These are phyloP conservation scores for Perizoma affinitatum DNA, from an alignment of 2,888 invertebrate genomes.

Conservation along the genomic window DNA sequence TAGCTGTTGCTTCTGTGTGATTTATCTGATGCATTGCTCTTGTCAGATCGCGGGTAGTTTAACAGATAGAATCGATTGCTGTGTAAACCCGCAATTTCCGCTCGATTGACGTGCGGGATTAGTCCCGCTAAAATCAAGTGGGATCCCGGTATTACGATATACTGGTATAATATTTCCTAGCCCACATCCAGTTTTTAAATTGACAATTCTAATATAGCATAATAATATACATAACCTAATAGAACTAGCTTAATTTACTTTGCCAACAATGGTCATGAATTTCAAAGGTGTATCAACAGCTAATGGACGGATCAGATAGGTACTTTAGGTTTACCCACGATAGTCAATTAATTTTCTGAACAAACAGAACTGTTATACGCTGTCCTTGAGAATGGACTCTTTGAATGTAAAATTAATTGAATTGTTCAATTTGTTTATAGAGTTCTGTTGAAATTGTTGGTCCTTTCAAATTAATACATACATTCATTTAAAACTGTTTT, in stretches of 20 bases:
- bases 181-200: background rate
- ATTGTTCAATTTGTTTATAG: background rate
- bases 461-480: no score
- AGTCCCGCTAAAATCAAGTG: no score
- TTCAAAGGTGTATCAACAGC: slow-evolving; percentile 25
- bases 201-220: background rate
- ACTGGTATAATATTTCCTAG: background rate
- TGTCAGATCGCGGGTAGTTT: no score
- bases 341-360: slow-evolving; percentile 37
- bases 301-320: slow-evolving; percentile 36
- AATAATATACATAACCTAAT: slow-evolving; percentile 1
- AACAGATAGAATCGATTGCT: no score
- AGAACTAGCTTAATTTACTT: slow-evolving; percentile 14
- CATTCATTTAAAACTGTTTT: no score
- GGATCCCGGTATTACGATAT: no score
- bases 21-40: no score
- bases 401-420: slow-evolving; percentile 5
- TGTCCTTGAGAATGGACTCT: slow-evolving; percentile 33
- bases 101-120: no score
- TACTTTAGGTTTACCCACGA: slow-evolving; percentile 39
- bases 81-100: no score
- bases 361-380: slow-evolving; percentile 11
- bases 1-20: no score
- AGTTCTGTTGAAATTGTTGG: no score
- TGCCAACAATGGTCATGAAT: slow-evolving; percentile 15